Evolutionary conservation across 2,888 invertebrate genomes (phyloP).

Genomic region (Rotaria socialis): DNA sequence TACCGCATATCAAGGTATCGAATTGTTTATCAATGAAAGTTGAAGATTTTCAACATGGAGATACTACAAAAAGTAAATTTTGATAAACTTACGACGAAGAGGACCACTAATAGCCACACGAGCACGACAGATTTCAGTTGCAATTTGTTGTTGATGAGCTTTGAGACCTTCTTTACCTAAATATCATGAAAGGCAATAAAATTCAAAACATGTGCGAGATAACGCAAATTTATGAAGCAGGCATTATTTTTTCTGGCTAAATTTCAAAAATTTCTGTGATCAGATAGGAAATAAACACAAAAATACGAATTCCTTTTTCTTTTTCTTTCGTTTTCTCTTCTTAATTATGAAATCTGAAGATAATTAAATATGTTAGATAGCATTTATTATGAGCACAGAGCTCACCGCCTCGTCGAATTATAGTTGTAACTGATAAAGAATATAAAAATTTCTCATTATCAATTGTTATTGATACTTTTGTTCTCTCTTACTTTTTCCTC

Average conservation of each 20-base stretch:
- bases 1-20: background rate
- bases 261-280: background rate
- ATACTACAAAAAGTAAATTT: background rate
- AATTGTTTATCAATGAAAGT: background rate
- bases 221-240: background rate
- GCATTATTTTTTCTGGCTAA: background rate
- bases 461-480: background rate
- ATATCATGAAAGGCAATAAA: background rate
- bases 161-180: slow-evolving; percentile 31
- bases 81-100: background rate
- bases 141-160: background rate
- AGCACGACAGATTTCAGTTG: background rate
- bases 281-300: background rate
- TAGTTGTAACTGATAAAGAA: background rate
- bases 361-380: background rate
- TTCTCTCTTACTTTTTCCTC: background rate
- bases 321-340: background rate
- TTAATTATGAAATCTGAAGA: background rate
- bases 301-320: background rate
- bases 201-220: background rate
- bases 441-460: background rate
- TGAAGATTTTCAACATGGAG: no score
- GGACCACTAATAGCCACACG: slow-evolving; percentile 6
- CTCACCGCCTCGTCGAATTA: background rate
- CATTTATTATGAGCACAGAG: background rate